Conservation (phyloP, 1,140 invertebrate genomes). For the Macrobrachium rosenbergii region DNA sequence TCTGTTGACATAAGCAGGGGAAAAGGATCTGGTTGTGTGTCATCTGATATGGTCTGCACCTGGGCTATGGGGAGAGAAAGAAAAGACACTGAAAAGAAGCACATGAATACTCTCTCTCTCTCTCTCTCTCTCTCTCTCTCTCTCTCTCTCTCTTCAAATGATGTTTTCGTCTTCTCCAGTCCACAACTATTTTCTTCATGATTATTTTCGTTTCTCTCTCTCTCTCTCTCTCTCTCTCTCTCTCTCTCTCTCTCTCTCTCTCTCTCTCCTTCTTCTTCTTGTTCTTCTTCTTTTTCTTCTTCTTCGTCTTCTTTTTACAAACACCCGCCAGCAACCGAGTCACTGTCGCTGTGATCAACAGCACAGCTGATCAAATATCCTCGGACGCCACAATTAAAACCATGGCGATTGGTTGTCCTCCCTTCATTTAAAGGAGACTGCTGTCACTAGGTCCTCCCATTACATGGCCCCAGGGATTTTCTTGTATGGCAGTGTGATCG, state of each 20-base stretch:
- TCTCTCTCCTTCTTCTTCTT: slow-evolving; percentile 4
- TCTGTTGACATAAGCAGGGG: too few species aligned
- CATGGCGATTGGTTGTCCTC: too few species aligned
- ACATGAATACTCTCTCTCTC: background rate
- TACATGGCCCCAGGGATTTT: too few species aligned
- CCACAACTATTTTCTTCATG: background rate
- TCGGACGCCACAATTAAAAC: too few species aligned
- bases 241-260: slow-evolving; percentile 23
- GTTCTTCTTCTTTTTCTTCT: background rate
- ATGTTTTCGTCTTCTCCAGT: background rate
- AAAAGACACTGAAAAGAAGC: background rate
- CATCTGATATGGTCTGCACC: too few species aligned
- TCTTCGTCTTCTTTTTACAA: background rate
- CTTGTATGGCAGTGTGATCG: too few species aligned
- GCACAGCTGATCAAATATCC: too few species aligned
- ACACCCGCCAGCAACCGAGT: background rate
- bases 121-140: background rate
- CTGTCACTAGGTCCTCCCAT: too few species aligned
- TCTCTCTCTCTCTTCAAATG: too few species aligned
- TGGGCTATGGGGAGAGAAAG: background rate
- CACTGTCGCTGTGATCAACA: too few species aligned
- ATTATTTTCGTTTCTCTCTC: background rate
- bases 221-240: slow-evolving; percentile 9
- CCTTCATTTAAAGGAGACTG: too few species aligned
- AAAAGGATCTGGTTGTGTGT: too few species aligned